Evolutionary conservation across 2,888 invertebrate genomes (phyloP).

Genomic region (Adineta ricciae): DNA sequence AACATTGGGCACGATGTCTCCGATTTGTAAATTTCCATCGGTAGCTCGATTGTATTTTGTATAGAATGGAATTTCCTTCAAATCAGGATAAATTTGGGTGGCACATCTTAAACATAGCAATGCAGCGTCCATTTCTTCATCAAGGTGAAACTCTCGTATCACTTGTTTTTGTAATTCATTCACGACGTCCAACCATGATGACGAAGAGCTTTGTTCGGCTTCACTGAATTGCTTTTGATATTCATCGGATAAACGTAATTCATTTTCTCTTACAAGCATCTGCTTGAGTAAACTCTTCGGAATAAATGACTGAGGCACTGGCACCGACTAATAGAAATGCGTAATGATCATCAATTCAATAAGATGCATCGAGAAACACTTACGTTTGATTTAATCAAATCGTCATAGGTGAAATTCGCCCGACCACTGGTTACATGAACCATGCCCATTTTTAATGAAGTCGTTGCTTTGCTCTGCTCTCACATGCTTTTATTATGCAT

Average conservation of each 20-base stretch:
- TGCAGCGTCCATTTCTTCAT: conserved; percentile 6
- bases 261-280: conserved; percentile 4
- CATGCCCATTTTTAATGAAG: background rate
- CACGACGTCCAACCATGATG: background rate
- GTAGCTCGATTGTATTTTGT: background rate
- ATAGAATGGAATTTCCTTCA: background rate
- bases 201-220: background rate
- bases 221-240: background rate
- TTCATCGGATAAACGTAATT: background rate
- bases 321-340: background rate
- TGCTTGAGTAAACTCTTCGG: background rate
- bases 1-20: background rate
- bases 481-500: background rate
- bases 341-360: no score
- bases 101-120: background rate
- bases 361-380: no score
- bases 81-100: background rate
- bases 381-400: background rate
- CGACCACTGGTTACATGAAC: background rate
- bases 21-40: background rate
- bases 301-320: background rate
- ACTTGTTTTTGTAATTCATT: conserved; percentile 8
- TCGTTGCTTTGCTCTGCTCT: background rate
- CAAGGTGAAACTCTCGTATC: background rate
- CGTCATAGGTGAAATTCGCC: background rate